Evolutionary conservation across 2,113 vertebrate genomes (phyloP), one percentile per base, ranked within the genome.

Genomic region (Tragulus kanchil): DNA sequence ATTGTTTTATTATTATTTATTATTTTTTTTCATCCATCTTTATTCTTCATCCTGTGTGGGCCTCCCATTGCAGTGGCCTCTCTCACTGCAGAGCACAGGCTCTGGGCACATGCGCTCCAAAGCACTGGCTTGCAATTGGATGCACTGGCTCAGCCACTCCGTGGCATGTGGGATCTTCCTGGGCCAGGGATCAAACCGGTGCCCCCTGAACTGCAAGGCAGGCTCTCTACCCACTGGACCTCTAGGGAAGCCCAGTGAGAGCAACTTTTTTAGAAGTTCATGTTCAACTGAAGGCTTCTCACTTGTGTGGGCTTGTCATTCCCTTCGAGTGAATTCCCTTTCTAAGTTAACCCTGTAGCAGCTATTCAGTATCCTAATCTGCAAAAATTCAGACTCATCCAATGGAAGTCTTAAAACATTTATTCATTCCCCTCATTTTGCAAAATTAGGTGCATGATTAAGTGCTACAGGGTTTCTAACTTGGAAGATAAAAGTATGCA

Each of bases 261-360:
- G 45, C 31, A 88, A 65, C 50, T 87, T 31, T 62, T 21, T 58
- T 69, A 71, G 45, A 85, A 62, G 54, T 62, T 95, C 50, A 67
- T 50, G 45, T 28, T 90, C 67, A 45, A 16, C 17, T 13, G 48
- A 92, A 93, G n/a, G 26, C 28, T 93, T 77, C 31, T 85, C 42
- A 75, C 13, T 17, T 52, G 21, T 90, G 64, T 25, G 75, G 75
- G 28, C 42, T 23, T 97, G 28, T 31, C 94, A 50, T 89, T 48
- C 17, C 52, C 52, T 94, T 4, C 65, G 89, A 65, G 48, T 91
- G 73, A 97, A 75, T n/a, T 6, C 36, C 28, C n/a, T 78, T 95
- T 97, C 83, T 21, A 86, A 91, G 59, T 58, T 95, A 97, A 86
- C 62, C n/a, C 61, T 67, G 42, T 73, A 67, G 16, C 28, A 92